phyloP scores from a whole-genome alignment of 1,140 invertebrate species.

The Mamestra configurata region DNA sequence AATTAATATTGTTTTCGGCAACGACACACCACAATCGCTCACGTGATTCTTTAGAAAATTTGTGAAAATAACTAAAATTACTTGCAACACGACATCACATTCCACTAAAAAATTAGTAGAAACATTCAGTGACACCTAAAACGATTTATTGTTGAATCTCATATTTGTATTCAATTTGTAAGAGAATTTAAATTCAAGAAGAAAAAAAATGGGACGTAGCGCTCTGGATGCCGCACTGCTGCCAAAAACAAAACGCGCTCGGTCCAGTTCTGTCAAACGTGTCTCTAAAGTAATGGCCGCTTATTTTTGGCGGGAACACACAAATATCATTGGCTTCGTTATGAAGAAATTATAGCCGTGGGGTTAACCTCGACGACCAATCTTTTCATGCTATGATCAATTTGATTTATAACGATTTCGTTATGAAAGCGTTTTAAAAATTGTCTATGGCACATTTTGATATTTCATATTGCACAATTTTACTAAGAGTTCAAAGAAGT shows the following conservation, averaged over 20 bases:
- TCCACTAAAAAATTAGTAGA: background rate
- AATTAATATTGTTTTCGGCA: too few relatives aligned
- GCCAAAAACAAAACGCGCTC: slow-evolving; percentile 64
- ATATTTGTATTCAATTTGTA: slow-evolving; percentile 57
- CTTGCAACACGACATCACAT: background rate
- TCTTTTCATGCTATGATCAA: slow-evolving; percentile 57
- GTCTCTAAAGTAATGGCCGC: slow-evolving; percentile 77
- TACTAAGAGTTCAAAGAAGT: background rate
- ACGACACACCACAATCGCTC: background rate
- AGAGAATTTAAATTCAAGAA: slow-evolving; percentile 52
- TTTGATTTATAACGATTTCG: slow-evolving; percentile 43
- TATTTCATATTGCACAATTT: slow-evolving; percentile 2
- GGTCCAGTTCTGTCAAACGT: slow-evolving; percentile 81
- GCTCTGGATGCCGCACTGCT: slow-evolving; percentile 54
- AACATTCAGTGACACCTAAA: slow-evolving; percentile 25
- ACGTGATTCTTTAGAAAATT: background rate
- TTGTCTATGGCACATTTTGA: background rate
- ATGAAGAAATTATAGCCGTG: slow-evolving; percentile 68
- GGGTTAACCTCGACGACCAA: slow-evolving; percentile 60
- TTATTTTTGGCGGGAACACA: slow-evolving; percentile 82
- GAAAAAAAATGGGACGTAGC: slow-evolving; percentile 58
- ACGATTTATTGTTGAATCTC: slow-evolving; percentile 23
- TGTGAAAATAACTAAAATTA: background rate
- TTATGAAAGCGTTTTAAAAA: background rate
- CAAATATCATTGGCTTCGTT: slow-evolving; percentile 73